Conservation (phyloP, 2,113 vertebrate species). For the Paedocypris sp. region DNA sequence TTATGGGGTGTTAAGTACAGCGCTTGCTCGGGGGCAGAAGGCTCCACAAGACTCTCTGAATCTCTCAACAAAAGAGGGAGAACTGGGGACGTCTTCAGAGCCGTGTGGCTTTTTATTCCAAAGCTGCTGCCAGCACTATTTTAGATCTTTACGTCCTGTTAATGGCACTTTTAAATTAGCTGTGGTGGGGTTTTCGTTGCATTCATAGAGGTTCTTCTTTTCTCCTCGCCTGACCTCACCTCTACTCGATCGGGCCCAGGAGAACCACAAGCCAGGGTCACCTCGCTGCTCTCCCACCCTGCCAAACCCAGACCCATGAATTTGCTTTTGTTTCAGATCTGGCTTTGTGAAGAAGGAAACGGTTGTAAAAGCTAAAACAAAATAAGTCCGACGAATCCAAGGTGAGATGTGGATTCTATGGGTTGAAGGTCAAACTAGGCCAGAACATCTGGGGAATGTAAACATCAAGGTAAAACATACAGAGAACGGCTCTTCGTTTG, state of each 20-base stretch:
- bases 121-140: constrained; percentile 39
- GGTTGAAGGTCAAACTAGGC: no score
- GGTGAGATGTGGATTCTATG: not conserved
- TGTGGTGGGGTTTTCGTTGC: constrained; percentile 58
- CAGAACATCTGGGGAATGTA: no score
- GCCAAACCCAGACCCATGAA: constrained; percentile 72
- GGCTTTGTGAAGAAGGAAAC: constrained; percentile 58
- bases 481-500: no score
- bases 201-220: constrained; percentile 63
- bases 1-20: constrained; percentile 49
- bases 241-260: constrained; percentile 54
- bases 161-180: constrained; percentile 64
- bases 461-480: no score
- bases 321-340: constrained; percentile 71
- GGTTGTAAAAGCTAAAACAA: constrained; percentile 53
- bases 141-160: constrained; percentile 49
- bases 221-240: constrained; percentile 62
- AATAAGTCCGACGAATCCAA: constrained; percentile 31
- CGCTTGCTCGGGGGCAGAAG: constrained; percentile 23
- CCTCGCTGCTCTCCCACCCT: constrained; percentile 48
- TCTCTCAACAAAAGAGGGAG: constrained; percentile 35
- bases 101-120: constrained; percentile 38
- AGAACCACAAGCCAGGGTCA: constrained; percentile 66
- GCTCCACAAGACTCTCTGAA: constrained; percentile 16
- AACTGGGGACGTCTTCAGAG: constrained; percentile 40